Evolutionary conservation across 1,140 invertebrate species (phyloP).

Genomic region (Drosophila prosaltans): DNA sequence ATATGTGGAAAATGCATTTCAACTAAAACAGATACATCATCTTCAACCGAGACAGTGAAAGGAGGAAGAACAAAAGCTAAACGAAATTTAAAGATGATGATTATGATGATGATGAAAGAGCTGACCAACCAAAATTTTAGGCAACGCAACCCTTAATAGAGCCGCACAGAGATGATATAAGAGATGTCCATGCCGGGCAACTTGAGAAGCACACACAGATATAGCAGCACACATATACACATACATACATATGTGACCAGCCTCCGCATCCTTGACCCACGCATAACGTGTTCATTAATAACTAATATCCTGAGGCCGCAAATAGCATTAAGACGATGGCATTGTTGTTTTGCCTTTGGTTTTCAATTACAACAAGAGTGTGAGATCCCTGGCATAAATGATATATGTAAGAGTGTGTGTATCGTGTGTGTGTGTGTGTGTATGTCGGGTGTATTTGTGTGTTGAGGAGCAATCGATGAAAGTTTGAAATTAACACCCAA

Average conservation of each 20-base stretch:
- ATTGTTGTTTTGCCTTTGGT: conserved; percentile 73
- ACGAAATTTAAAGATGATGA: conserved; percentile 40
- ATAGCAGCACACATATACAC: conserved; percentile 25
- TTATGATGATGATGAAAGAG: conserved; percentile 50
- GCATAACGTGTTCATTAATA: conserved; percentile 73
- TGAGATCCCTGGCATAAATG: conserved; percentile 41
- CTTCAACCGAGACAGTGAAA: conserved; percentile 12
- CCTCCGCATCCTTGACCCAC: conserved; percentile 25
- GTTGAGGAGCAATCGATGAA: conserved; percentile 60
- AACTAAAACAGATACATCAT: conserved; percentile 57
- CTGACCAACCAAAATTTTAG: conserved; percentile 24
- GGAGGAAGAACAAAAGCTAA: conserved; percentile 17
- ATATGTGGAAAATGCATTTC: conserved; percentile 45
- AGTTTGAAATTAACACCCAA: conserved; percentile 80
- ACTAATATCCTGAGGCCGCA: conserved; percentile 75
- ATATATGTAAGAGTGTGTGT: conserved; percentile 28
- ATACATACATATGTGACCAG: conserved; percentile 3
- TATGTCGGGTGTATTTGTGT: conserved; percentile 21
- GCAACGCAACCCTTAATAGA: conserved; percentile 54
- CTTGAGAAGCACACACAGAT: conserved; percentile 23
- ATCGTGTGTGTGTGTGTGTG: conserved; percentile 27
- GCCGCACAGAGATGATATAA: conserved; percentile 23
- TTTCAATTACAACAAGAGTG: conserved; percentile 72
- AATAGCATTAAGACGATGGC: conserved; percentile 61
- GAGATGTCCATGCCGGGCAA: conserved; percentile 24